These are phyloP conservation scores for Actinostola sp. DNA, from an alignment of 92 coral and sea anemone genomes.

Conservation along the genomic window DNA sequence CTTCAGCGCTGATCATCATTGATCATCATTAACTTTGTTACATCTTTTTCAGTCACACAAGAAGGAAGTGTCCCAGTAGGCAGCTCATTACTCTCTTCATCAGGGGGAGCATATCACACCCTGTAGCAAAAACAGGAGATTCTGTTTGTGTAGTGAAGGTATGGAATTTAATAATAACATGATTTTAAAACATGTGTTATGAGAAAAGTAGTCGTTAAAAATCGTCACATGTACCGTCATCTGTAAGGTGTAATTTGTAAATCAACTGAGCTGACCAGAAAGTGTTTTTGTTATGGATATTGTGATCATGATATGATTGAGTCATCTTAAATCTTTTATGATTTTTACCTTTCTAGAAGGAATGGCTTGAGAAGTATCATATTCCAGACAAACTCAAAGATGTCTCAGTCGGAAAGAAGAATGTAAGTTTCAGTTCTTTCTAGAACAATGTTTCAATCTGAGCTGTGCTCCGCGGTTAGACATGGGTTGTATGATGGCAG, in stretches of 20 bases:
- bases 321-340: no score
- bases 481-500: no score
- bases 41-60: background rate
- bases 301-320: no score
- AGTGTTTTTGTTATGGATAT: no score
- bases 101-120: constrained; percentile 17
- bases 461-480: no score
- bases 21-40: no score
- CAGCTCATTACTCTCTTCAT: constrained; percentile 24
- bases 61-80: constrained; percentile 25
- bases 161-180: background rate
- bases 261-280: no score
- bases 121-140: constrained; percentile 12
- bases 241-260: no score
- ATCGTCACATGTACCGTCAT: no score
- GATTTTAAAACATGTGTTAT: no score
- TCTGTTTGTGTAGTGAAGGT: constrained; percentile 33
- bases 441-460: background rate
- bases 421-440: constrained; percentile 21
- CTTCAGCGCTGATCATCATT: no score
- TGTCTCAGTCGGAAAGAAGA: constrained; percentile 35
- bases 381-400: constrained; percentile 60
- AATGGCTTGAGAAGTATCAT: constrained; percentile 63
- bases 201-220: no score
- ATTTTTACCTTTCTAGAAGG: constrained; percentile 46